Percentiles rank a stretch among this genome's conserved stretches.
phyloP scores from a whole-genome alignment of 2,888 invertebrate species.

The Eristalis arbustorum region DNA sequence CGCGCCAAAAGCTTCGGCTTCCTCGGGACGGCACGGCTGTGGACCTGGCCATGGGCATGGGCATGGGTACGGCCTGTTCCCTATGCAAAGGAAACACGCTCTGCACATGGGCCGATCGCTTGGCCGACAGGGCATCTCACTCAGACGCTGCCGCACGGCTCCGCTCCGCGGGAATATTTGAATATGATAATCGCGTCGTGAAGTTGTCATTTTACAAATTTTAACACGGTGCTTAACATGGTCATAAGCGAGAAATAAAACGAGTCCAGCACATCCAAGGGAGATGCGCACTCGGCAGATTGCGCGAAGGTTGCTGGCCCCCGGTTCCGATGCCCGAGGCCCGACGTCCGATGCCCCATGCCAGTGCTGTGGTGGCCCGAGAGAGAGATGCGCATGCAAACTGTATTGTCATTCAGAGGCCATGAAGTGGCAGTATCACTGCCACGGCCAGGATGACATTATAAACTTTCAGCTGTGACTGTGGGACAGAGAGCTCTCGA shows the following conservation, averaged over 20 bases:
- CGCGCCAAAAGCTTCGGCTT: slow-evolving; percentile 57
- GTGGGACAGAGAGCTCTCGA: slow-evolving; percentile 51
- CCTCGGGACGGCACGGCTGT: neutral
- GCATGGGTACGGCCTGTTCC: neutral
- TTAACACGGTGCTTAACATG: slow-evolving; percentile 74
- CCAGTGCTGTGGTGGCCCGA: slow-evolving; percentile 31
- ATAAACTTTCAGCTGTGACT: slow-evolving; percentile 62
- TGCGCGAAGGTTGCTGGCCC: slow-evolving; percentile 42
- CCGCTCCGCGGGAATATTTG: slow-evolving; percentile 70
- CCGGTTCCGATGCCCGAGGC: slow-evolving; percentile 8
- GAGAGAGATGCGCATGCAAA: slow-evolving; percentile 24
- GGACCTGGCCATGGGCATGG: neutral
- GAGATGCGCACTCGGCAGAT: slow-evolving; percentile 59
- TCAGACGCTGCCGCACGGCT: slow-evolving; percentile 31
- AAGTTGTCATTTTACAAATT: slow-evolving; percentile 75
- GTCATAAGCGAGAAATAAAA: slow-evolving; percentile 71
- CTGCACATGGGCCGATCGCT: slow-evolving; percentile 35
- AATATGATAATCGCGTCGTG: slow-evolving; percentile 75
- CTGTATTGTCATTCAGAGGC: slow-evolving; percentile 65
- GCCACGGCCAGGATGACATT: slow-evolving; percentile 69
- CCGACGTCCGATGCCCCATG: slow-evolving; percentile 22
- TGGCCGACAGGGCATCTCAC: slow-evolving; percentile 39
- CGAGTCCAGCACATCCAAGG: slow-evolving; percentile 50
- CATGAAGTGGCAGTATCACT: slow-evolving; percentile 70
- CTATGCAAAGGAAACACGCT: slow-evolving; percentile 55